These are phyloP conservation scores for Ecdyonurus torrentis DNA, from an alignment of 2,888 invertebrate genomes.

Conservation along the genomic window DNA sequence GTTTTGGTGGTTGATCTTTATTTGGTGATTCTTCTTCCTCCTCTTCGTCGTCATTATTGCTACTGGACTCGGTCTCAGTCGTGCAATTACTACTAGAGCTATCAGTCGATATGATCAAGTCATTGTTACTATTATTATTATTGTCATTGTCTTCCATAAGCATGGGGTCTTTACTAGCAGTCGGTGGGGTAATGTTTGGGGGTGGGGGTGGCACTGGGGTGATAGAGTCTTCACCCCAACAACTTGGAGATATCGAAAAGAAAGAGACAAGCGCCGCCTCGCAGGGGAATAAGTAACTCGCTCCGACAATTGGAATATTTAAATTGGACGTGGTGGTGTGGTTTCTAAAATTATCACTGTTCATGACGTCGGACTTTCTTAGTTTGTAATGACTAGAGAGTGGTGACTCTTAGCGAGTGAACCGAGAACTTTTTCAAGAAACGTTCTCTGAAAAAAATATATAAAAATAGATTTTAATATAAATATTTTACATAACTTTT, in stretches of 20 bases:
- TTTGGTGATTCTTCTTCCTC: too few relatives aligned
- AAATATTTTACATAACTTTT: too few relatives aligned
- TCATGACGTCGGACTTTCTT: too few relatives aligned
- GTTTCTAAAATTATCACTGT: neutral
- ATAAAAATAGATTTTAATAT: too few relatives aligned
- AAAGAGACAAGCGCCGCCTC: neutral
- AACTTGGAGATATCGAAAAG: neutral
- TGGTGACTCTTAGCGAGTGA: too few relatives aligned
- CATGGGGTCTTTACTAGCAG: neutral
- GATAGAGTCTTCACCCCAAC: neutral
- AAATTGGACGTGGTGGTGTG: neutral
- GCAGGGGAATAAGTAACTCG: neutral
- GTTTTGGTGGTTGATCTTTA: too few relatives aligned
- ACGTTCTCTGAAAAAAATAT: too few relatives aligned
- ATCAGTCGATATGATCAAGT: too few relatives aligned
- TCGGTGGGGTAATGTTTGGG: neutral
- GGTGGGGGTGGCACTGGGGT: neutral
- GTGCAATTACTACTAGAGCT: too few relatives aligned
- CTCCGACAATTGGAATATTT: neutral
- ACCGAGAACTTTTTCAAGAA: too few relatives aligned
- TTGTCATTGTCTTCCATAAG: neutral
- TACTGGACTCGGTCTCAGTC: neutral
- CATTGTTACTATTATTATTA: neutral
- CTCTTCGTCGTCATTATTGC: neutral
- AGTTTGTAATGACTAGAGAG: too few relatives aligned